Percentiles rank a stretch among this genome's conserved stretches.
phyloP scores from a whole-genome alignment of 64 coral and sea anemone species.

The Platygyra sinensis region DNA sequence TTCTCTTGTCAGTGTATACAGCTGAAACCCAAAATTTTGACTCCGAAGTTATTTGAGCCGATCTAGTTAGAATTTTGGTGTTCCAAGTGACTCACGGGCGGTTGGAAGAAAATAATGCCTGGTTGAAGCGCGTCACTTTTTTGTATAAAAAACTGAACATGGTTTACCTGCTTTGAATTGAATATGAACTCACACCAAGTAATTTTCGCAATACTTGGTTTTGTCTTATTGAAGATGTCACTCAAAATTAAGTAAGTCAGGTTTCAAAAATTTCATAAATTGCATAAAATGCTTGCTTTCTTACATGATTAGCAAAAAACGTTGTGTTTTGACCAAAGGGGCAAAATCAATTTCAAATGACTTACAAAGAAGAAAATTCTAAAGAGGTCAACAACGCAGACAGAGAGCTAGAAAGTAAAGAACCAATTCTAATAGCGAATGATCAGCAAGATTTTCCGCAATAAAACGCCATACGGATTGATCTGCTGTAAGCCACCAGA shows the following conservation, averaged over 20 bases:
- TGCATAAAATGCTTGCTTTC: background rate
- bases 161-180: background rate
- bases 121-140: background rate
- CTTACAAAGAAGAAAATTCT: no score
- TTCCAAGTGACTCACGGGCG: background rate
- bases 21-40: no score
- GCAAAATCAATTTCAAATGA: no score
- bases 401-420: background rate
- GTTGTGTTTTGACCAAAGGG: background rate
- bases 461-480: background rate
- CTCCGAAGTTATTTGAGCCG: no score
- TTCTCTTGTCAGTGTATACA: no score
- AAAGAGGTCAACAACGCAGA: background rate
- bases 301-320: background rate
- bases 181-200: background rate
- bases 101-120: background rate
- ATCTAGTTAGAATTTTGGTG: no score
- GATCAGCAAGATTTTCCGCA: background rate
- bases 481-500: no score
- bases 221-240: background rate
- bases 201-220: background rate
- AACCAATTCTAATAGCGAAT: background rate
- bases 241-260: background rate
- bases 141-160: background rate
- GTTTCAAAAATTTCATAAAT: background rate